Evolutionary conservation across 2,888 invertebrate species (phyloP), one percentile per base, ranked within the genome.

Genomic region (Eudemis profundana): DNA sequence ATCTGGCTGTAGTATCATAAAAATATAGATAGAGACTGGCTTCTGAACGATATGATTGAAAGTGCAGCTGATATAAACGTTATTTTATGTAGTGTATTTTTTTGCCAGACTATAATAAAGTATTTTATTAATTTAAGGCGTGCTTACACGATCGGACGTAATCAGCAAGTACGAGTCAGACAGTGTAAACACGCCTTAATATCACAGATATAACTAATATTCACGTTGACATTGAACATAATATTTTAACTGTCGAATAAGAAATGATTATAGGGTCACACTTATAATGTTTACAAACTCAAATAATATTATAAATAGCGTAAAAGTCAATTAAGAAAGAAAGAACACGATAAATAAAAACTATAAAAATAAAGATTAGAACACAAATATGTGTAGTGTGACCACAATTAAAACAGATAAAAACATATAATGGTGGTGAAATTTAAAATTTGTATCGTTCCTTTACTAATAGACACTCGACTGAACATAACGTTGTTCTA

Each of bases 251-350:
- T 27, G 50, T 59, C 44, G 17, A 47, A 15, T 51, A 59, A 59
- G 38, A 49, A 51, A 46, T 38, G 21, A 44, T 19, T 38, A 51
- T 64, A 46, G 57, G 44, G 46, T 27, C 44, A 21, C 64, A 51
- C 44, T 56, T 44, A 50, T 51, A 62, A 64, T 38, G 27, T 33
- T 59, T 21, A 21, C n/a, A 51, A 57, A 64, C 17, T 59, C 44
- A 59, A 27, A 27, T 50, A 12, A 46, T 46, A 51, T 38, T 50
- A 36, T 59, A 59, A 50, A 51, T 59, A 62, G 53, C 27, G 36
- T 51, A 51, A 57, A 64, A 51, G 64, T 64, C 64, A 64, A 64
- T 64, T 64, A 59, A 64, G 64, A n/a, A 59, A 64, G 64, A n/a
- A 53, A 23, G 49, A 46, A 12, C 15, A 38, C n/a, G 10, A 36